Evolutionary conservation across 2,797 vertebrate genomes (phyloP).

Genomic region (Notolabrus celidotus): DNA sequence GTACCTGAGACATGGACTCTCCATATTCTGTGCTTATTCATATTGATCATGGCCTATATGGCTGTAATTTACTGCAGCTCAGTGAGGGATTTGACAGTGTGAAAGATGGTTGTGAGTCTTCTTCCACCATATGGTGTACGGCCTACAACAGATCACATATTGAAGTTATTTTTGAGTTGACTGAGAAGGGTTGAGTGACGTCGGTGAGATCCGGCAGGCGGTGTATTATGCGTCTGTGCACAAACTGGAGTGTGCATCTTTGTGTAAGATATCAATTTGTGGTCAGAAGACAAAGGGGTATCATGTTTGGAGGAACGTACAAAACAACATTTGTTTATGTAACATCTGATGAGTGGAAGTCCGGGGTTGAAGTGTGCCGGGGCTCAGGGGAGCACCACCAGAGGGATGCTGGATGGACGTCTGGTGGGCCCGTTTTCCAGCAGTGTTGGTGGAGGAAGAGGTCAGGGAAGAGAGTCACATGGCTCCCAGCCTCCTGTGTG

Average conservation of each 20-base stretch:
- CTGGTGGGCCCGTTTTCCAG: slow-evolving; percentile 48
- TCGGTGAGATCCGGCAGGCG: slow-evolving; percentile 13
- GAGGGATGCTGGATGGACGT: slow-evolving; percentile 25
- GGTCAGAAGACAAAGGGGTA: background rate
- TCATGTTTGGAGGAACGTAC: background rate
- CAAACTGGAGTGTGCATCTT: slow-evolving; percentile 2
- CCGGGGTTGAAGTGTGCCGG: slow-evolving; percentile 2
- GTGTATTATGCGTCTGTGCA: slow-evolving; percentile 1
- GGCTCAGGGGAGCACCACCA: background rate
- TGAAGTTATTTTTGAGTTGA: slow-evolving; percentile 28
- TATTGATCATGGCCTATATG: background rate
- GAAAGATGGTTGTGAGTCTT: slow-evolving; percentile 18
- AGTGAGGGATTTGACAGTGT: slow-evolving; percentile 6
- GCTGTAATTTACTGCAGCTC: slow-evolving; percentile 17
- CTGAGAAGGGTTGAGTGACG: slow-evolving; percentile 8
- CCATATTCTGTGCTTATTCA: slow-evolving; percentile 15
- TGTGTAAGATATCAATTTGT: background rate
- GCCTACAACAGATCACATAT: slow-evolving; percentile 11
- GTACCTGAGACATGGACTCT: background rate
- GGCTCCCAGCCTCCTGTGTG: slow-evolving; percentile 72
- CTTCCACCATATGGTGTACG: slow-evolving; percentile 17
- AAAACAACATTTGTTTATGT: background rate
- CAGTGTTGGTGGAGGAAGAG: slow-evolving; percentile 37
- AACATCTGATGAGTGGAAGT: background rate
- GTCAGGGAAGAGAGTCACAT: slow-evolving; percentile 65